Evolutionary conservation across 2,113 vertebrate species (phyloP).

Genomic region (Pachycephala philippinensis): DNA sequence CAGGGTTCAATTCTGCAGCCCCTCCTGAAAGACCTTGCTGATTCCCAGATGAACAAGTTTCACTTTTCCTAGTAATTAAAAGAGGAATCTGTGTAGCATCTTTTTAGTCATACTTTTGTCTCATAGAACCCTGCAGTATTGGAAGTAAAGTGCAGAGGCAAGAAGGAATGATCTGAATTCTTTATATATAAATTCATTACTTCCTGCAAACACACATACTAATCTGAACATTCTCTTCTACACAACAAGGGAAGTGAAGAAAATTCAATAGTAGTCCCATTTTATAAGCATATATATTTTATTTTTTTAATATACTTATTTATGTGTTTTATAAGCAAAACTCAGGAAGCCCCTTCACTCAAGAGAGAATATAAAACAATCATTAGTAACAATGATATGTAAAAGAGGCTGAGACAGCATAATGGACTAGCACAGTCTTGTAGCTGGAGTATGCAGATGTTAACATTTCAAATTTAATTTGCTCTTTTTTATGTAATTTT

Average conservation of each 20-base stretch:
- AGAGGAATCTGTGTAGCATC: neutral
- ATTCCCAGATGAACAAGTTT: neutral
- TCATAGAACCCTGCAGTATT: neutral
- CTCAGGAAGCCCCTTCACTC: neutral
- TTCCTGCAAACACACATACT: neutral
- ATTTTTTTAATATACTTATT: neutral
- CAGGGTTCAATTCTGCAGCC: neutral
- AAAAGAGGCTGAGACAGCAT: neutral
- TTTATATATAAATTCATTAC: neutral
- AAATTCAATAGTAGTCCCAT: neutral
- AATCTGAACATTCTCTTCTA: neutral
- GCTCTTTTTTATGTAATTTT: neutral
- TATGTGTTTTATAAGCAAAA: neutral
- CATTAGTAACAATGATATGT: neutral
- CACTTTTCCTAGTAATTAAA: constrained; percentile 2
- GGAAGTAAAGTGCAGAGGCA: neutral
- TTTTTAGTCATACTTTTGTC: neutral
- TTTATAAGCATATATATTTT: neutral
- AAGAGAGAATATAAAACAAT: neutral
- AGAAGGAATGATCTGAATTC: neutral
- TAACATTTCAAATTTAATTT: neutral
- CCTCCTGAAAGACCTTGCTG: neutral
- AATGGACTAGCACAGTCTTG: neutral
- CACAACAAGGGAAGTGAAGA: neutral
- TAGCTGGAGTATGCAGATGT: neutral